Percentiles rank a stretch among this genome's conserved stretches.
Evolutionary conservation across 1,140 invertebrate genomes (phyloP).

Genomic region (Andrena cerasifolii): DNA sequence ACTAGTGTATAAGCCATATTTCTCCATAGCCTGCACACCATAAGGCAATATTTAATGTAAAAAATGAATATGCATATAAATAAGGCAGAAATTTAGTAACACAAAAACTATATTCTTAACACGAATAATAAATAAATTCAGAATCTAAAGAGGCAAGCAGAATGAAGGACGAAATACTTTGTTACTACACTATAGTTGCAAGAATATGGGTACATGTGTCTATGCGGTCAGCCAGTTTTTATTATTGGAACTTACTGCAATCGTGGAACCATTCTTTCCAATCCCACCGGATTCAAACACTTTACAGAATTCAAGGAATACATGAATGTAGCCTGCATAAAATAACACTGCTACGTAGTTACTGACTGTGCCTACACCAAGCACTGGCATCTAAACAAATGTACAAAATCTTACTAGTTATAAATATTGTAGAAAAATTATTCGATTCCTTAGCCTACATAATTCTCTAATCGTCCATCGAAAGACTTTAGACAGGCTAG

Average conservation of each 20-base stretch:
- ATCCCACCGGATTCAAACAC: slow-evolving; percentile 89
- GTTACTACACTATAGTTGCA: slow-evolving; percentile 44
- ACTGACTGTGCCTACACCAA: slow-evolving; percentile 82
- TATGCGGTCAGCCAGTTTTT: slow-evolving; percentile 27
- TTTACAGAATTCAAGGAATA: slow-evolving; percentile 86
- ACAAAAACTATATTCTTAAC: slow-evolving; percentile 25
- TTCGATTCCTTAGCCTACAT: slow-evolving; percentile 13
- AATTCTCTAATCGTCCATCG: background rate
- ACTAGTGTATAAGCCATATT: slow-evolving; percentile 8
- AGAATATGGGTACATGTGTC: slow-evolving; percentile 39
- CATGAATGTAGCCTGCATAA: slow-evolving; percentile 85
- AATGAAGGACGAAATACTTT: slow-evolving; percentile 47
- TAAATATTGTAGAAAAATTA: slow-evolving; percentile 30
- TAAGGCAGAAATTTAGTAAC: slow-evolving; percentile 36
- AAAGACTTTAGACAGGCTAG: slow-evolving; percentile 33
- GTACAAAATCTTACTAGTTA: slow-evolving; percentile 62
- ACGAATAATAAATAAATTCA: slow-evolving; percentile 2
- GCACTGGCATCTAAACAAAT: slow-evolving; percentile 84
- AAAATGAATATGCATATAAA: slow-evolving; percentile 23
- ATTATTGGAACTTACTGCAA: slow-evolving; percentile 88
- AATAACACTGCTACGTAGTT: slow-evolving; percentile 84
- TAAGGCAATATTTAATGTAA: slow-evolving; percentile 8
- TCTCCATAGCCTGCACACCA: slow-evolving; percentile 18
- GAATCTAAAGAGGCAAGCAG: slow-evolving; percentile 45
- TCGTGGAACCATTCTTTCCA: slow-evolving; percentile 96